Conservation (phyloP, 2,888 invertebrate genomes). For the Ennomos fuscantarius region DNA sequence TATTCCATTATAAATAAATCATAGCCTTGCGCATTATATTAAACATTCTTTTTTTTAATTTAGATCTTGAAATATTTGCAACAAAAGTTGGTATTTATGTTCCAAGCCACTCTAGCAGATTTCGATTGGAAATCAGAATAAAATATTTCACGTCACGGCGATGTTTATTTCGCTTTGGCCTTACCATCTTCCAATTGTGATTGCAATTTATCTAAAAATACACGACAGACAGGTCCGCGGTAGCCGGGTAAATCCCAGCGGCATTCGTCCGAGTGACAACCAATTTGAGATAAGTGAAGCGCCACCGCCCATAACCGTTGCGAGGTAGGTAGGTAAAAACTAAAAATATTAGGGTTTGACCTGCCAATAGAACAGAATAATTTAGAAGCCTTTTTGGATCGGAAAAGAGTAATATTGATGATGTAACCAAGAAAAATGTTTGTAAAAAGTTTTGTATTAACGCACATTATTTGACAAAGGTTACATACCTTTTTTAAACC, state of each 20-base stretch:
- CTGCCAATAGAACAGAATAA: conserved; percentile 1
- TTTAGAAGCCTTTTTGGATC: too few species aligned
- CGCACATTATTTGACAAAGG: not conserved
- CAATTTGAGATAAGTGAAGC: conserved; percentile 27
- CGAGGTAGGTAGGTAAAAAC: conserved; percentile 19
- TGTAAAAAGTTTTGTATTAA: too few species aligned
- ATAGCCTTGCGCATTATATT: too few species aligned
- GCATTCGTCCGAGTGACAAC: conserved; percentile 20
- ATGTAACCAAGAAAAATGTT: not conserved
- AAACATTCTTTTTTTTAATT: too few species aligned
- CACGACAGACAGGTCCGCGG: conserved; percentile 20
- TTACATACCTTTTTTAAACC: too few species aligned
- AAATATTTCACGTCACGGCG: too few species aligned
- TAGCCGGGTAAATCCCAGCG: conserved; percentile 27
- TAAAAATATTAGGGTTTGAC: conserved; percentile 22
- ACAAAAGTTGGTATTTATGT: too few species aligned
- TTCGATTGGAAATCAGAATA: too few species aligned
- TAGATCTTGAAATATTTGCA: too few species aligned
- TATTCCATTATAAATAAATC: too few species aligned
- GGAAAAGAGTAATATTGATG: not conserved
- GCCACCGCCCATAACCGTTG: not conserved
- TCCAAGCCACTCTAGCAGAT: too few species aligned
- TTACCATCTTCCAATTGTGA: conserved; percentile 8
- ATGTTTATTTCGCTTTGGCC: not conserved
- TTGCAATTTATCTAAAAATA: conserved; percentile 22